Evolutionary conservation across 2,113 vertebrate genomes (phyloP).

Genomic region (Aleadryas rufinucha): DNA sequence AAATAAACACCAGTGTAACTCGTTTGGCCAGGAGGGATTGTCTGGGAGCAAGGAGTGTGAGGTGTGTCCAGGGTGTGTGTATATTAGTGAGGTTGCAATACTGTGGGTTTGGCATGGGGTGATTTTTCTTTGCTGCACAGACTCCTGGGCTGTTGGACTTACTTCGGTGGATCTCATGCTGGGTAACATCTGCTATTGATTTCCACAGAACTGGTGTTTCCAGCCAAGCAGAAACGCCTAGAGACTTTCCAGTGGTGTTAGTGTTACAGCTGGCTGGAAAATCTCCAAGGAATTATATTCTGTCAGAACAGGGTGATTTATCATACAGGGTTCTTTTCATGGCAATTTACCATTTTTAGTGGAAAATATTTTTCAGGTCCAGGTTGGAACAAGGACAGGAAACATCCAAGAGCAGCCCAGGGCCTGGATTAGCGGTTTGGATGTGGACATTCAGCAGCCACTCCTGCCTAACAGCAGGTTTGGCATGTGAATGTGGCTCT

Average conservation of each 20-base stretch:
- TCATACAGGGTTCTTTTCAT: not conserved
- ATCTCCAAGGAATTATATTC: not conserved
- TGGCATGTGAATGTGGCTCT: rapidly evolving
- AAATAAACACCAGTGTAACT: not conserved
- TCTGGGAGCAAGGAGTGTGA: not conserved
- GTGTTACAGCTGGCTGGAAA: not conserved
- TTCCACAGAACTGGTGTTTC: not conserved
- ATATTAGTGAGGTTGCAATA: rapidly evolving
- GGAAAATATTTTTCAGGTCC: not conserved
- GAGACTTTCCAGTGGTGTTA: not conserved
- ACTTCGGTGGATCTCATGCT: not conserved
- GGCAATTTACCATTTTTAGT: not conserved
- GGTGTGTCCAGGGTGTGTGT: not conserved
- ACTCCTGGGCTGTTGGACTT: not conserved
- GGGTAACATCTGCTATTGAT: conserved; percentile 22
- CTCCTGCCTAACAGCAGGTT: not conserved
- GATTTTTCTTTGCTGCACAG: not conserved
- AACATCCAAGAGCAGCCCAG: not conserved
- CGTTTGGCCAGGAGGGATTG: not conserved
- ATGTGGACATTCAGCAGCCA: not conserved
- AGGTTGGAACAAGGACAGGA: not conserved
- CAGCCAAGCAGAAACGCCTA: conserved; percentile 8
- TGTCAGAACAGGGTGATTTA: not conserved
- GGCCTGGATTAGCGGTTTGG: not conserved
- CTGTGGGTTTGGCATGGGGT: not conserved